Evolutionary conservation across 2,888 invertebrate genomes (phyloP), one percentile per base, ranked within the genome.

Genomic region (Lepidocyrtoides sp.): DNA sequence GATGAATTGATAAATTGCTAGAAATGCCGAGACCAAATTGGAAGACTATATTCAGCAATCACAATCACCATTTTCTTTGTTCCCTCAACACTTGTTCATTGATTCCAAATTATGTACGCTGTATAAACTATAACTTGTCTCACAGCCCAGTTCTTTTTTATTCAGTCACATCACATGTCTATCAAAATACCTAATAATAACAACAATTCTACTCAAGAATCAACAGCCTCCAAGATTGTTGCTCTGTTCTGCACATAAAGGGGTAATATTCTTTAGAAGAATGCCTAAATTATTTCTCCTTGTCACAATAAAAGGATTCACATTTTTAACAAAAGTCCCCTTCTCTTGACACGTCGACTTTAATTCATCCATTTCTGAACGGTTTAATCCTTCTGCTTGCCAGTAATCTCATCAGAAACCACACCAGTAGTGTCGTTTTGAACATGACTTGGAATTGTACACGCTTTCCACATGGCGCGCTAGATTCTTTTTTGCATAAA

Each of bases 1-100:
- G 41, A 82, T 82, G 82, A 81, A 89, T 89, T 63, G 81, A 87
- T 72, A 82, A 89, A 89, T 89, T 89, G 57, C 69, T 20, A 54
- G 26, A 57, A 89, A 69, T 72, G 36, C 81, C 88, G 82, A 51
- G 82, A 89, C 88, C 66, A 89, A 89, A 81, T 89, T 82, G 54
- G 69, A 89, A 82, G 69, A 63, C 63, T 87, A 51, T 63, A 77
- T 41, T 48, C 14, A 79, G 36, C 8, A 36, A 36, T 36, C 36
- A 29, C 14, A 66, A 66, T 32, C 29, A 66, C n/a, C 29, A 26
- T 63, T 66, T 36, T 69, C 69, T 69, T 69, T 69, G 69, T 69
- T 69, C n/a, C 36, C n/a, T 12, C 0, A n/a, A 32, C 32, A 66
- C n/a, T 14, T 3, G 32, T 32, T 17, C 29, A 32, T 66, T 32